Base-by-base conservation (phyloP, 2,888 invertebrate species). In the Argyresthia goedartella region DNA sequence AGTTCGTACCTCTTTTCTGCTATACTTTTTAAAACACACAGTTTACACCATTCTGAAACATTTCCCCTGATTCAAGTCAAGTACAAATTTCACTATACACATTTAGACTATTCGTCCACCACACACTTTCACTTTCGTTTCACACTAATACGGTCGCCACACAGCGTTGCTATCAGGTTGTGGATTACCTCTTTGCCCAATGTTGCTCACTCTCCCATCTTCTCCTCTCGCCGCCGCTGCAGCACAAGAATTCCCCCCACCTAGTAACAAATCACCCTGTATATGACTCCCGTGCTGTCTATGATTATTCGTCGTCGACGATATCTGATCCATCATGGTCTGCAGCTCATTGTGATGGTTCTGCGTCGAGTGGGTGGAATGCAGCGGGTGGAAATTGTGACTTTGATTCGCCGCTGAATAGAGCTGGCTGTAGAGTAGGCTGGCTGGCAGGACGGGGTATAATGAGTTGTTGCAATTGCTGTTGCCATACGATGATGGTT, bases 401-500 rank as follows among this genome's bases (percentile, higher is more conserved):
- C 89, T 89, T 67, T 92, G 92, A 66, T 92, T 93, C 44, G 93
- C 93, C 0, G 93, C 93, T 4, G 94, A 93, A 63, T 95, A 95
- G 15, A 95, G 76, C 68, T 95, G 95, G 8, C 95, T 95, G 76
- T 95, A 95, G 3, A 95, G 82, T 57, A 95, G 81, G 63, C 95
- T 95, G 1, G 92, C 92, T 1, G 95, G 95, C 39, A 95, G 78
- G 4, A 95, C 95, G 0, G 93, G 93, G 65, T 93, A 93, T 0
- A 92, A 71, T 0, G 92, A 92, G 60, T 92, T 92, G 72, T 92
- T 92, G 66, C 91, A 92, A 61, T 91, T 92, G 59, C 87, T 81
- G 59, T 84, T 78, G 0, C 89, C 80, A 61, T 91, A 90, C 42
- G 89, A 87, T 25, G 89, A 76, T 54, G 89, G 88, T 61, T 90